phyloP scores from a whole-genome alignment of 2,888 invertebrate species.

The Hipparchia semele region DNA sequence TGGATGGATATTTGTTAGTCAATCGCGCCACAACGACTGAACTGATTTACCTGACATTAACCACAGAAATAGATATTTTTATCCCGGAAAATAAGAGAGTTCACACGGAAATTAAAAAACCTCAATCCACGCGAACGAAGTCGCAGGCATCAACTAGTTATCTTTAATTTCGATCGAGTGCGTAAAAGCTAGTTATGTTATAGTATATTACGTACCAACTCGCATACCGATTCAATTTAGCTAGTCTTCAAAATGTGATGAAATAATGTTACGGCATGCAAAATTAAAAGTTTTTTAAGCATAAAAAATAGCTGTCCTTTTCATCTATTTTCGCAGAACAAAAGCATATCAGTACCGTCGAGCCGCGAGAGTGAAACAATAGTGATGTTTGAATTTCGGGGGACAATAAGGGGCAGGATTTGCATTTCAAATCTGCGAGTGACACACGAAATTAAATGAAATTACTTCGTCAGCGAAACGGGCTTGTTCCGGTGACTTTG shows the following conservation, averaged over 20 bases:
- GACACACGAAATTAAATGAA: constrained; percentile 67
- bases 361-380: constrained; percentile 21
- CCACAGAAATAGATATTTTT: too few species aligned
- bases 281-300: not conserved
- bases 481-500: constrained; percentile 48
- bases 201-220: too few species aligned
- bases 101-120: too few species aligned
- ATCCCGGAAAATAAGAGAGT: too few species aligned
- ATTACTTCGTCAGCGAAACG: constrained; percentile 48
- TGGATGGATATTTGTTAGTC: too few species aligned
- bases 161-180: too few species aligned
- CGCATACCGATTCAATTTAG: too few species aligned
- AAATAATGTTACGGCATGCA: constrained; percentile 2
- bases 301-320: constrained; percentile 21
- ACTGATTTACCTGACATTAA: too few species aligned
- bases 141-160: too few species aligned
- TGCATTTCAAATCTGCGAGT: constrained; percentile 68
- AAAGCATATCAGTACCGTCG: constrained; percentile 28
- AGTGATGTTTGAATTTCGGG: constrained; percentile 50
- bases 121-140: too few species aligned
- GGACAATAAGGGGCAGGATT: constrained; percentile 57
- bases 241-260: not conserved
- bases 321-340: constrained; percentile 26
- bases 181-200: too few species aligned
- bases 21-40: too few species aligned